phyloP scores from a whole-genome alignment of 2,113 vertebrate species.

The Petaurus breviceps region DNA sequence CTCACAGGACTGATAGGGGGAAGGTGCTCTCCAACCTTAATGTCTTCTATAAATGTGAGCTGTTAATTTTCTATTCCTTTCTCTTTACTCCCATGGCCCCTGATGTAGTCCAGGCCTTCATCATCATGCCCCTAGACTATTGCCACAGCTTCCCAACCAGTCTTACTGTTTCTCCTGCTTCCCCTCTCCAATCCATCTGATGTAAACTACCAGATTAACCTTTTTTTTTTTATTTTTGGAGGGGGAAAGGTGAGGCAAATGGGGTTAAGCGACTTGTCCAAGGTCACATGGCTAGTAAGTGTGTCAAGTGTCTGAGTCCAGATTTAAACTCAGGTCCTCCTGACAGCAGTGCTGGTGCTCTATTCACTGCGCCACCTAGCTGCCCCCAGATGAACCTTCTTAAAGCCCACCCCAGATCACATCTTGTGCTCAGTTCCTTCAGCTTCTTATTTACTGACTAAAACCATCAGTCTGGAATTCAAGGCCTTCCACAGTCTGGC shows the following conservation, averaged over 20 bases:
- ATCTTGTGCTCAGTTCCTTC: background rate
- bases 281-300: no score
- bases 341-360: no score
- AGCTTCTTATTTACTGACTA: background rate
- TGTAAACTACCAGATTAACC: background rate
- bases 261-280: no score
- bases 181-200: background rate
- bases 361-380: no score
- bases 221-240: background rate
- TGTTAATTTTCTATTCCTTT: background rate
- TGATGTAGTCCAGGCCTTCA: background rate
- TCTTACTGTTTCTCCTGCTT: background rate
- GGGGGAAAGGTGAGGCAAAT: no score
- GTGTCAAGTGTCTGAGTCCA: no score
- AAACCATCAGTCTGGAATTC: background rate
- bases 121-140: background rate
- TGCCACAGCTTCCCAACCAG: background rate
- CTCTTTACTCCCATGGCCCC: background rate
- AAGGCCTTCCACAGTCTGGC: background rate
- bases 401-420: background rate
- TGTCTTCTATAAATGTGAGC: background rate
- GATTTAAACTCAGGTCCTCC: no score
- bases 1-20: background rate
- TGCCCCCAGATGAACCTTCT: background rate
- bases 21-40: background rate